These are phyloP conservation scores for Koerneria pararmatus DNA, from an alignment of 2,888 invertebrate species.

Conservation along the genomic window DNA sequence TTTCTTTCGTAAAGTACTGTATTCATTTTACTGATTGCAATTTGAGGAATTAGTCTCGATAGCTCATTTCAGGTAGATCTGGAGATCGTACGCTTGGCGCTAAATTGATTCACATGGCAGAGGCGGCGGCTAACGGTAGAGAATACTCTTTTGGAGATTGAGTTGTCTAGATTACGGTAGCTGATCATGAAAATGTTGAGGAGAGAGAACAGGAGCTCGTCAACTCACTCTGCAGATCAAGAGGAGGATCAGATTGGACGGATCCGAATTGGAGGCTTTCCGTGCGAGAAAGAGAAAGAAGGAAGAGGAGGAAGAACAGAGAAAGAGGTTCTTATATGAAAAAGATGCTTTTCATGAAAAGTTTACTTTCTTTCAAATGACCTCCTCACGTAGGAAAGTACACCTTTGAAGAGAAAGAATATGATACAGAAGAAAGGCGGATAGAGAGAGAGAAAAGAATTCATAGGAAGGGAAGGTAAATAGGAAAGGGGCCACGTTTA, in stretches of 20 bases:
- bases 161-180: background rate
- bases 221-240: conserved; percentile 39
- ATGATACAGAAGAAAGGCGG: background rate
- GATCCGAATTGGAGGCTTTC: conserved; percentile 66
- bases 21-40: background rate
- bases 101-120: conserved; percentile 61
- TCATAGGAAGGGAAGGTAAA: conserved; percentile 5
- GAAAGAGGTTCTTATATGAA: conserved; percentile 18
- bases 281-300: conserved; percentile 62
- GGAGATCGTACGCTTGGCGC: conserved; percentile 67
- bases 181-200: background rate
- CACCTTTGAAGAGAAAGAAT: background rate
- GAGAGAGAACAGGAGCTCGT: background rate
- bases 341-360: conserved; percentile 4
- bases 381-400: background rate
- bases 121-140: conserved; percentile 21
- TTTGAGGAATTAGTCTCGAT: background rate
- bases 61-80: conserved; percentile 61
- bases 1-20: too few relatives aligned
- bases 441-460: background rate
- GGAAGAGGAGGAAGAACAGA: conserved; percentile 55
- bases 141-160: background rate
- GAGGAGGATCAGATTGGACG: conserved; percentile 65
- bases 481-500: background rate
- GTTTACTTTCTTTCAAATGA: conserved; percentile 4